Base-by-base conservation (phyloP, 2,113 vertebrate species). In the Spheniscus mendiculus region DNA sequence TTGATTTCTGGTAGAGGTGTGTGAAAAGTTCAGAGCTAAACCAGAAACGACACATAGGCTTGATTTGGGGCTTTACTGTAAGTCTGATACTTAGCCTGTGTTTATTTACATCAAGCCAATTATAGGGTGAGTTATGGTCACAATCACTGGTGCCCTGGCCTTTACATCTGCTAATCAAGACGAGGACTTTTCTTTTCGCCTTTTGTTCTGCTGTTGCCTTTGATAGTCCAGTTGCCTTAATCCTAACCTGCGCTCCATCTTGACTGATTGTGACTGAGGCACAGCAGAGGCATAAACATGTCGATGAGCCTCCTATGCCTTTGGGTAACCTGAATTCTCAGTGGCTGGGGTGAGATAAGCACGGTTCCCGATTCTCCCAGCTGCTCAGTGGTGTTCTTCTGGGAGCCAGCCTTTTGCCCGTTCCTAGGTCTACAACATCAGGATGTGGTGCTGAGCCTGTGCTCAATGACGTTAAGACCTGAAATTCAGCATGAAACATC, bases 241-340 rank as follows among this genome's bases (percentile, higher is more conserved):
- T 80, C 55, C n/a, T 74, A 70, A 5, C 25, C 12, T 53, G 19
- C 4, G 2, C 19, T 58, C 34, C 25, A 10, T 87, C 8, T 50
- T 82, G 38, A 27, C 74, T 0, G 0, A 10, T 38, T 45, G 50
- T 26, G 34, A 36, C 59, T 2, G 1, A 45, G 65, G 25, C 49
- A 77, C 14, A 59, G 30, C 12, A 70, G 50, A 66, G 34, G 15
- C 32, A n/a, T 76, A 38, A 69, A 29, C 22, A 25, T 11, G 16
- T 40, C 73, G 66, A 36, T 85, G 49, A 76, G 27, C 56, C 53
- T 56, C 5, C 67, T 42, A 50, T 83, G 42, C 42, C 45, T 87
- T 21, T 70, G 59, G 25, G 27, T 78, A 59, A 66, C 36, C 38
- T 63, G 69, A 59, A 30, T 55, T 65, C 69, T 52, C 29, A 27